Conservation (phyloP, 92 coral and sea anemone genomes). For the Heteractis magnifica region DNA sequence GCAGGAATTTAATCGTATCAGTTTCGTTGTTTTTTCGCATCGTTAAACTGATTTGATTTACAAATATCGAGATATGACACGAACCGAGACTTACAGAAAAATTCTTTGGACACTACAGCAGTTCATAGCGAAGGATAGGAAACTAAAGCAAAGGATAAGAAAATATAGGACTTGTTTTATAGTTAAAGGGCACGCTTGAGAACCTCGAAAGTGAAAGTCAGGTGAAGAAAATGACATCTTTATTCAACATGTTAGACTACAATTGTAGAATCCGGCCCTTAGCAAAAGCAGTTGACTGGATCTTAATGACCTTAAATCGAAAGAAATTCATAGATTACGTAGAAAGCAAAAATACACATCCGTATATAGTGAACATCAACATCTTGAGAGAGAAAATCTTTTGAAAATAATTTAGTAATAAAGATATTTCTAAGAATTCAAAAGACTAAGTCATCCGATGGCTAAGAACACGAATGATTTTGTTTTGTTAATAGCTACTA, state of each 20-base stretch:
- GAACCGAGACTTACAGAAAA: background rate
- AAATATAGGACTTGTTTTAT: background rate
- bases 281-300: background rate
- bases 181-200: no score
- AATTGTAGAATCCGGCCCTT: no score
- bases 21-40: conserved; percentile 1
- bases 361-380: background rate
- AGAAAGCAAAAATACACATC: background rate
- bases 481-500: background rate
- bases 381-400: background rate
- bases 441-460: background rate
- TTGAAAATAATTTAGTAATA: background rate
- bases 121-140: background rate
- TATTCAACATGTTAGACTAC: no score
- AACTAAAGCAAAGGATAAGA: background rate
- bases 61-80: background rate
- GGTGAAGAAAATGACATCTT: no score
- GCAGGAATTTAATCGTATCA: background rate
- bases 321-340: background rate
- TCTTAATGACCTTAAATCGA: no score
- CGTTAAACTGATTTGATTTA: background rate
- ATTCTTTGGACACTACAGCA: background rate
- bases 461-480: background rate
- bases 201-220: no score
- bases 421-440: background rate